A percentile compares a stretch with the other conserved stretches of the same genome.
phyloP scores from a whole-genome alignment of 2,888 invertebrate genomes.

The Agrochola macilenta region DNA sequence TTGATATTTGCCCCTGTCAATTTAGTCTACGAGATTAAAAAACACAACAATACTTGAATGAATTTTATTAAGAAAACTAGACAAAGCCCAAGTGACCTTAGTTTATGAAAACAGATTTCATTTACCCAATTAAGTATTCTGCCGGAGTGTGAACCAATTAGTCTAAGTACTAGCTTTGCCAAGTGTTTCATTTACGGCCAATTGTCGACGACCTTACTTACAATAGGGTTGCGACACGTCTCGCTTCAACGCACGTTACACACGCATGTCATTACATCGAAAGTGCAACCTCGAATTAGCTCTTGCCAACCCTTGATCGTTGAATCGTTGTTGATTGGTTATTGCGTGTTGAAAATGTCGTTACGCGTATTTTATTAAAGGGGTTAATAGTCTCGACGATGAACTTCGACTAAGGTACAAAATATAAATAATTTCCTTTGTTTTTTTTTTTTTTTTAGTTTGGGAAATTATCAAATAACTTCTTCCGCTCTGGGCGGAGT shows the following conservation, averaged over 20 bases:
- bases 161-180: constrained; percentile 26
- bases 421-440: not conserved
- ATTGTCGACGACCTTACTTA: constrained; percentile 70
- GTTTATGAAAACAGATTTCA: constrained; percentile 44
- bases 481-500: too few relatives aligned
- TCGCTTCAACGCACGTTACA: constrained; percentile 74
- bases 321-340: constrained; percentile 54
- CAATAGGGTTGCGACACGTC: constrained; percentile 77
- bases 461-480: too few relatives aligned
- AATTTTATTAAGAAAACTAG: too few relatives aligned
- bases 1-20: too few relatives aligned
- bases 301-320: constrained; percentile 72
- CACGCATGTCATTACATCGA: constrained; percentile 77
- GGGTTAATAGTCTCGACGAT: not conserved
- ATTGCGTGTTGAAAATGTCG: constrained; percentile 39
- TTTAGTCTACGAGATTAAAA: too few relatives aligned
- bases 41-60: too few relatives aligned
- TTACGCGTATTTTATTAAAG: constrained; percentile 28
- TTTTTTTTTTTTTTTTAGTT: too few relatives aligned
- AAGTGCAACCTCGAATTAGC: constrained; percentile 78
- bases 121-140: constrained; percentile 42
- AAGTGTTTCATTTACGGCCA: constrained; percentile 56
- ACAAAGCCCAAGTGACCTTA: not conserved
- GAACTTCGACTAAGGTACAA: not conserved
- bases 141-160: constrained; percentile 52